phyloP scores from a whole-genome alignment of 2,888 invertebrate species.

The Acrobeloides nanus region DNA sequence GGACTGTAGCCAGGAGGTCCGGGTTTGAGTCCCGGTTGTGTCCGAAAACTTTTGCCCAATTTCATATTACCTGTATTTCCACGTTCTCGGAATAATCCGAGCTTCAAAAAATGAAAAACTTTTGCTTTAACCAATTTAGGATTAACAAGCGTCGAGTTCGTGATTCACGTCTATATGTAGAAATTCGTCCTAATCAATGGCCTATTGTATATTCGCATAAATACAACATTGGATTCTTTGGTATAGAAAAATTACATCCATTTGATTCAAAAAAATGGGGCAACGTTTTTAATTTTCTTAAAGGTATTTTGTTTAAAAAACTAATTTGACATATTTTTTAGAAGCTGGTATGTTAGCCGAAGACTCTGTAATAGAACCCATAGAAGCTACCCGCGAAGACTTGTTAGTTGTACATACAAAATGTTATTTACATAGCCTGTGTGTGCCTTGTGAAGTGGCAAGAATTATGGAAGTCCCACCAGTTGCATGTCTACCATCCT shows the following conservation, averaged over 20 bases:
- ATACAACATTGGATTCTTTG: constrained; percentile 74
- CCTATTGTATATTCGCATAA: constrained; percentile 72
- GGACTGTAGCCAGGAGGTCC: too few species aligned
- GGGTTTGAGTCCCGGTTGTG: too few species aligned
- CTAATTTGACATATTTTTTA: not conserved
- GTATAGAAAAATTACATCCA: constrained; percentile 75
- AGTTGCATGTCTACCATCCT: constrained; percentile 70
- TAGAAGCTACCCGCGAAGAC: constrained; percentile 68
- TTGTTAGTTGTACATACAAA: constrained; percentile 70
- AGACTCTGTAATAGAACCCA: constrained; percentile 65
- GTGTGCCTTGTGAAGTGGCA: constrained; percentile 54
- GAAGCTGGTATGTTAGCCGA: constrained; percentile 61
- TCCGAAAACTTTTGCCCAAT: too few species aligned
- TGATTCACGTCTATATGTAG: constrained; percentile 4
- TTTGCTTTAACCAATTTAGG: constrained; percentile 5
- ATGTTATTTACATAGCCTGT: constrained; percentile 69
- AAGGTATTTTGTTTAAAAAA: constrained; percentile 47
- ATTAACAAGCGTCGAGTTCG: not conserved
- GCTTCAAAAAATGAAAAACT: not conserved
- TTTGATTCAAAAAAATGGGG: constrained; percentile 83
- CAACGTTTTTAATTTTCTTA: constrained; percentile 61
- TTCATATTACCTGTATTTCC: too few species aligned
- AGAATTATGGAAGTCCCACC: constrained; percentile 61
- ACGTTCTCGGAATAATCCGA: constrained; percentile 7
- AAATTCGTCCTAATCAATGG: constrained; percentile 59